Base-by-base conservation (phyloP, 2,888 invertebrate species). In the Sicus ferrugineus region DNA sequence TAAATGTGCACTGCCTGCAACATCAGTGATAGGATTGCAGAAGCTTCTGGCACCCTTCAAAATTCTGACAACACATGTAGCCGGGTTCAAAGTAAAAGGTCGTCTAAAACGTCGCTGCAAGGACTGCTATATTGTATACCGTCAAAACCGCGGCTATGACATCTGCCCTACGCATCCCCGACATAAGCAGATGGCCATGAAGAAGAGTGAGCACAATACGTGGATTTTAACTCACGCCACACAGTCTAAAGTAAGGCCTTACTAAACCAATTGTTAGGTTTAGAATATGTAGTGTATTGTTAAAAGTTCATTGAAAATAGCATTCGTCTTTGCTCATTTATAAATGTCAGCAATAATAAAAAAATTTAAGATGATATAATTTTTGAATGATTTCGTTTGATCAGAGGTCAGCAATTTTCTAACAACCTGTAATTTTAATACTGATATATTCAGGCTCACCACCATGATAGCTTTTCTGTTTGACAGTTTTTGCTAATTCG, bases 151-250 rank as follows among this genome's bases (percentile, higher is more conserved):
- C 70, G 80, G 89, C 75, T 92, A 90, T 82, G 89, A 93, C 52
- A 89, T 92, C 74, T 96, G 95, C 76, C 90, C 90, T 68, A 90
- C 90, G 31, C 90, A 90, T 79, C 91, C 91, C 26, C 88, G 94
- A 46, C 95, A 96, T 80, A 95, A 95, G 80, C 94, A 94, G 85
- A 91, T 91, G 89, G 85, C 90, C 19, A 90, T 91, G 87, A 88
- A 89, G 70, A 88, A 90, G 70, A 88, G 89, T 74, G 90, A 90
- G 14, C 88, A 89, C 73, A 91, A 91, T 76, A 91, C 90, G 21
- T 93, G 92, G 90, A 90, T 93, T 70, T 80, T 95, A 70, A 90
- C 93, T 1, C 91, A 91, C 82, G 93, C 92, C 3, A 91, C 90
- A 23, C 92, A 93, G 82, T 89, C 84, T 1, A 85, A 85, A 75